Evolutionary conservation across 1,140 invertebrate genomes (phyloP), one percentile per base, ranked within the genome.

Genomic region (Meteorus sp.): DNA sequence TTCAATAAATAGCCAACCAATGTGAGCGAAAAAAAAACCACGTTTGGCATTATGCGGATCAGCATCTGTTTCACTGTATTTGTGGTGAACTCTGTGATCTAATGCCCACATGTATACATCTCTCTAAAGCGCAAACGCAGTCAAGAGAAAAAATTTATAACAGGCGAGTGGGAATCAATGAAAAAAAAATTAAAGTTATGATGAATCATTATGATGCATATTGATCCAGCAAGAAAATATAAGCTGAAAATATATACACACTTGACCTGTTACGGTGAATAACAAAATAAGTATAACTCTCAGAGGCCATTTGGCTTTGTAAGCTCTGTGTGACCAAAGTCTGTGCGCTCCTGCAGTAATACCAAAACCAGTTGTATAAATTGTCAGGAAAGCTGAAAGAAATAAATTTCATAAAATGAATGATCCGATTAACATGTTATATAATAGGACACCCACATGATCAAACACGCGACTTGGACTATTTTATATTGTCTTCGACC

Each of bases 301-400:
- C n/a, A 95, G 75, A 0, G 91, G 93, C 74, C 88, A 83, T 64
- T 83, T 88, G 1, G 94, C 94, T 77, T 93, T 92, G 81, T 94
- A 96, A 0, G 92, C 85, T 61, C 88, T 82, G 75, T 97, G 94
- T 11, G 92, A 87, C 93, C 93, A 97, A 29, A 95, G 81, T 57
- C 94, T 82, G 73, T 96, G 94, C 1, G 89, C 91, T 27, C 94
- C 94, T 9, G 92, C 93, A 3, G 94, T 97, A 20, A 96, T 89
- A 0, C 90, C 90, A 56, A 90, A 84, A 1, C 87, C 91, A 35
- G 86, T 84, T 7, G 82, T 81, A 67, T 86, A 85, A 61, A 88
- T 83, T 55, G 85, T 84, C 6, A 83, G 67, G 59, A 88, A 82
- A 51, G 83, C 89, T 91, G 22, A 23, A 20, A 13, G 39, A 53